Conservation (phyloP, 2,797 vertebrate genomes). For the Alosa sapidissima region DNA sequence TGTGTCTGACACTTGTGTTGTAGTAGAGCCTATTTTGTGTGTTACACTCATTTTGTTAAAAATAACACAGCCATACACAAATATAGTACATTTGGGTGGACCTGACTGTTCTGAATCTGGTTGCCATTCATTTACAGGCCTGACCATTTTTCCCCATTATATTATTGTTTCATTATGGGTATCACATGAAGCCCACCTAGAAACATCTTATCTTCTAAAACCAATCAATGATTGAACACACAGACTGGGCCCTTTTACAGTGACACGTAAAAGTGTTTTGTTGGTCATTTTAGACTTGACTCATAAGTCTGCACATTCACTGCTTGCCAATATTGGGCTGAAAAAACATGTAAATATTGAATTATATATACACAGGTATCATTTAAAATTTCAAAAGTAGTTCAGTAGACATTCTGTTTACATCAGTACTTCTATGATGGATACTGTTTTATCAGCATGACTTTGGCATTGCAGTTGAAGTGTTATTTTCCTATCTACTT, state of each 20-base stretch:
- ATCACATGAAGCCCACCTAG: not conserved
- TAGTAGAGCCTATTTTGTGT: not conserved
- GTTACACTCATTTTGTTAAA: not conserved
- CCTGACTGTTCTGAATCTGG: not conserved
- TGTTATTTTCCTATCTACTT: not conserved
- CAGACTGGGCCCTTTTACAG: not conserved
- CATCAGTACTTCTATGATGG: not conserved
- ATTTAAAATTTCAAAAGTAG: not conserved
- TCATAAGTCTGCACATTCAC: constrained; percentile 17
- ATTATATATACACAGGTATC: not conserved
- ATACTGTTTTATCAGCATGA: not conserved
- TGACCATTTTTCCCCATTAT: not conserved
- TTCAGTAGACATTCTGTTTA: not conserved
- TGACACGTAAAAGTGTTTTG: not conserved
- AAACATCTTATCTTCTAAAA: not conserved
- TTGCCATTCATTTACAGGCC: not conserved
- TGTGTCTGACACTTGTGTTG: not conserved
- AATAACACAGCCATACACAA: not conserved
- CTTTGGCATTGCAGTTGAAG: constrained; percentile 15
- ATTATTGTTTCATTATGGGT: no score
- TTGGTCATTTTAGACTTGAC: not conserved
- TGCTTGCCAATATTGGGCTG: not conserved
- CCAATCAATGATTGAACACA: not conserved
- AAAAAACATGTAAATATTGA: not conserved
- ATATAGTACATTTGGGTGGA: not conserved